Percentiles rank a stretch among this genome's conserved stretches.
These are phyloP conservation scores for Oscarella lobularis DNA, from an alignment of 37 sponge, comb jelly and placozoan genomes.

Conservation along the genomic window DNA sequence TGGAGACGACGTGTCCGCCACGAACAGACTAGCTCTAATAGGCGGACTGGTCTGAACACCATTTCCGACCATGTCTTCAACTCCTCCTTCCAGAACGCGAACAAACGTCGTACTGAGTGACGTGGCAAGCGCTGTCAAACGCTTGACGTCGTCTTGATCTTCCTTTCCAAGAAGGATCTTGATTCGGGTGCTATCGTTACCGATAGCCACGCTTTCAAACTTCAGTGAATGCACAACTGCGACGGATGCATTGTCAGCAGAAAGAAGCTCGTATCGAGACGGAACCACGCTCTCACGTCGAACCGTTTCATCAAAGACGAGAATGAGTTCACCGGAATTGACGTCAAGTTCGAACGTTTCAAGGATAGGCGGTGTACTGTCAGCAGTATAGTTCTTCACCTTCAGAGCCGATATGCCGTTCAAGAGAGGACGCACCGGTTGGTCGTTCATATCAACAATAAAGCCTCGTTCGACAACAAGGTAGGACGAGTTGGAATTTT, in stretches of 20 bases:
- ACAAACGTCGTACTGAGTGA: conserved; percentile 35
- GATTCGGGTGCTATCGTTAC: conserved; percentile 36
- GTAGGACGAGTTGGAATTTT: conserved; percentile 13
- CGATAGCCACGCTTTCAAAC: conserved; percentile 29
- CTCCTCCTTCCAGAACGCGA: conserved; percentile 18
- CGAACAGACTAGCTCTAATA: conserved; percentile 28
- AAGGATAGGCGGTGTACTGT: conserved; percentile 36
- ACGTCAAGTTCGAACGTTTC: conserved; percentile 46
- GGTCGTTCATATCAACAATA: conserved; percentile 53
- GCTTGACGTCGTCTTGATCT: conserved; percentile 67
- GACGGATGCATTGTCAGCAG: conserved; percentile 16
- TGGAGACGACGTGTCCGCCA: conserved; percentile 29
- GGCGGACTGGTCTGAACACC: conserved; percentile 27
- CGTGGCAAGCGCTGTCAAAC: conserved; percentile 40
- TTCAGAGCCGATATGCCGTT: conserved; percentile 38
- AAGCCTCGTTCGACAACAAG: conserved; percentile 25
- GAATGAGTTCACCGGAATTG: conserved; percentile 46
- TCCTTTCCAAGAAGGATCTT: conserved; percentile 27
- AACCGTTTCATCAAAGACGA: conserved; percentile 83
- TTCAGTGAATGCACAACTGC: conserved; percentile 11
- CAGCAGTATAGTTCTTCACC: conserved; percentile 36
- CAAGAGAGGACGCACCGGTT: conserved; percentile 21
- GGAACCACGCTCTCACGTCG: conserved; percentile 24
- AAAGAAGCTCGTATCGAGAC: conserved; percentile 32
- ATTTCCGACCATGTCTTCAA: conserved; percentile 62